Base-by-base conservation (phyloP, 2,888 invertebrate species). In the Rosalia funebris region DNA sequence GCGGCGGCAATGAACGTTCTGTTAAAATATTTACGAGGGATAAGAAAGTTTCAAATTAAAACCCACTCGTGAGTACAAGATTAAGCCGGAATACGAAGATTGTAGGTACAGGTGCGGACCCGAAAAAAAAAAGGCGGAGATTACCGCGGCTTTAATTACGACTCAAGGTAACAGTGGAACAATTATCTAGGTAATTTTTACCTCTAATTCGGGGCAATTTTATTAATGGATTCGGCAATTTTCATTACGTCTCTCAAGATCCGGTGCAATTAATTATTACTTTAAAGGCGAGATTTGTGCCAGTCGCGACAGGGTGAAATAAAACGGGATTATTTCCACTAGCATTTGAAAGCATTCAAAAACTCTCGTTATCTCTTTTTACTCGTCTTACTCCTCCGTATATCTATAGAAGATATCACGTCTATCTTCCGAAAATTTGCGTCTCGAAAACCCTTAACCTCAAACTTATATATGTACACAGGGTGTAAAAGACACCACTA, bases 21-120 rank as follows among this genome's bases (percentile, higher is more conserved):
- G 39, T 31, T 50, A 50, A 50, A 50, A 50, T 50, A 50, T 50
- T 39, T 50, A 39, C 39, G 50, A 25, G 15, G 16, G 39, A 25
- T 50, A 39, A 50, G 50, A 50, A 50, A 39, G 50, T 39, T 50
- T 39, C 14, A 50, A 50, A 50, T 50, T 50, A 50, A 50, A 50
- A 39, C 50, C 15, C 44, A 50, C 39, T 25, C 9, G 39, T 19
- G 15, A 34, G 39, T 20, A 39, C 50, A 37, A 17, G 50, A 34
- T 36, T 50, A 39, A 19, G 17, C 7, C 15, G 4, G 36, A 50
- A n/a, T 19, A 10, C 34, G 2, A 11, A 44, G 25, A 44, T 25
- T 20, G 19, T 14, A 20, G 25, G 20, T 14, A 25, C 20, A 44
- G 34, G 34, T 12, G 20, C 19, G 25, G 19, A 11, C 12, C 44